Percentiles rank a stretch among this genome's conserved stretches.
Conservation (phyloP, 1,140 invertebrate genomes). For the Heliconius nattereri region DNA sequence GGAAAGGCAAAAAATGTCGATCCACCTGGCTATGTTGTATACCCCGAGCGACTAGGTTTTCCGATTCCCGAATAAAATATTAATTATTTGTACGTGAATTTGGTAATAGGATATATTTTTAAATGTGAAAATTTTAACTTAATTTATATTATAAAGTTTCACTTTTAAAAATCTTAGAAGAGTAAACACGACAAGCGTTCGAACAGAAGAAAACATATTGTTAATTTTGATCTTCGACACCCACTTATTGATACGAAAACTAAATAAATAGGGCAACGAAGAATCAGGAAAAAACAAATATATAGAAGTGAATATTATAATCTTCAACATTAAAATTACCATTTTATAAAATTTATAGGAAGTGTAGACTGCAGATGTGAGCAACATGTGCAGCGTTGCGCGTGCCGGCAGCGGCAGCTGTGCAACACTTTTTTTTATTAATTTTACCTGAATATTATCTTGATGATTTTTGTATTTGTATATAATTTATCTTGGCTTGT, state of each 20-base stretch:
- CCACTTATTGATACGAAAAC: neutral
- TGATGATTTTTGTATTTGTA: constrained; percentile 7
- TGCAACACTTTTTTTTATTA: constrained; percentile 17
- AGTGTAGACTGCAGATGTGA: constrained; percentile 27
- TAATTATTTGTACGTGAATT: neutral
- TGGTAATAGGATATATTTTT: neutral
- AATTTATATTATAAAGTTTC: neutral
- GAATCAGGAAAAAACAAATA: neutral
- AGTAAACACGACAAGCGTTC: neutral
- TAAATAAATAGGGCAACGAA: neutral
- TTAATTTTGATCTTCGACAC: neutral
- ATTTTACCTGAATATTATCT: constrained; percentile 7
- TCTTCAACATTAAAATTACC: neutral
- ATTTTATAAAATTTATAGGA: neutral
- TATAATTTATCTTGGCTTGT: neutral
- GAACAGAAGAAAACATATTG: neutral
- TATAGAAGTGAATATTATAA: neutral
- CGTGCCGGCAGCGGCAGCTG: constrained; percentile 31
- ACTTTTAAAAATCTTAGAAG: too few relatives aligned
- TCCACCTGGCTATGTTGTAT: constrained; percentile 59
- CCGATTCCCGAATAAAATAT: neutral
- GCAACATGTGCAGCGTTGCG: constrained; percentile 26
- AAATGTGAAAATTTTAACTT: neutral
- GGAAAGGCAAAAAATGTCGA: constrained; percentile 53
- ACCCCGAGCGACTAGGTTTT: neutral